Percentiles rank a stretch among this genome's conserved stretches.
Evolutionary conservation across 2,797 vertebrate species (phyloP).

Genomic region (Notolepis coatsorum): DNA sequence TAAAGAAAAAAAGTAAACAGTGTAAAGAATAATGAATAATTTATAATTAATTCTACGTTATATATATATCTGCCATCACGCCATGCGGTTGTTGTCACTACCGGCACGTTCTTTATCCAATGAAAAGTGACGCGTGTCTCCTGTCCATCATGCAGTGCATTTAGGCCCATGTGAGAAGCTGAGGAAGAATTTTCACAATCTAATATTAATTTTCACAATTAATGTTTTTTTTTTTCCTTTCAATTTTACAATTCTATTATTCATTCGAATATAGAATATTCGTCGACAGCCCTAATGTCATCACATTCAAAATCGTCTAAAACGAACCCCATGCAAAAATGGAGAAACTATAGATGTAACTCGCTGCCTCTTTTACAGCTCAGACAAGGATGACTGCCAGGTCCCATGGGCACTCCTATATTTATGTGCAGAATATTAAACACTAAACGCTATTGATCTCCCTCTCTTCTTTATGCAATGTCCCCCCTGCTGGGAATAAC

Average conservation of each 20-base stretch:
- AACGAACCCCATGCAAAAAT: background rate
- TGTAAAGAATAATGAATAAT: no score
- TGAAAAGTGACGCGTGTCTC: no score
- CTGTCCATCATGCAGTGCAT: no score
- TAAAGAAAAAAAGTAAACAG: no score
- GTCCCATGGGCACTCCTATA: slow-evolving; percentile 42
- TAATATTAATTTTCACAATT: no score
- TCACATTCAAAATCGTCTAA: background rate
- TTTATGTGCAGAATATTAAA: slow-evolving; percentile 66
- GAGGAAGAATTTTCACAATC: no score
- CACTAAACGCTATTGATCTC: slow-evolving; percentile 61
- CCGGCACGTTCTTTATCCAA: no score
- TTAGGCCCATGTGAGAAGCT: no score
- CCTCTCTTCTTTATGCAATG: slow-evolving; percentile 50
- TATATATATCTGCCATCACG: no score
- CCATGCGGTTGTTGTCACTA: no score
- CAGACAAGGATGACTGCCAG: slow-evolving; percentile 33
- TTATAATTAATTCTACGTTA: no score
- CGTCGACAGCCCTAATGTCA: background rate
- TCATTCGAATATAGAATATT: no score
- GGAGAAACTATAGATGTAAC: background rate
- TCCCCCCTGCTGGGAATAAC: slow-evolving; percentile 52
- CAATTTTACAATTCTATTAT: background rate
- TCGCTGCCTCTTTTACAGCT: slow-evolving; percentile 26
- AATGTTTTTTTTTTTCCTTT: background rate